A percentile compares a stretch with the other conserved stretches of the same genome.
These are phyloP conservation scores for Diprion similis DNA, from an alignment of 1,140 invertebrate genomes.

Conservation along the genomic window DNA sequence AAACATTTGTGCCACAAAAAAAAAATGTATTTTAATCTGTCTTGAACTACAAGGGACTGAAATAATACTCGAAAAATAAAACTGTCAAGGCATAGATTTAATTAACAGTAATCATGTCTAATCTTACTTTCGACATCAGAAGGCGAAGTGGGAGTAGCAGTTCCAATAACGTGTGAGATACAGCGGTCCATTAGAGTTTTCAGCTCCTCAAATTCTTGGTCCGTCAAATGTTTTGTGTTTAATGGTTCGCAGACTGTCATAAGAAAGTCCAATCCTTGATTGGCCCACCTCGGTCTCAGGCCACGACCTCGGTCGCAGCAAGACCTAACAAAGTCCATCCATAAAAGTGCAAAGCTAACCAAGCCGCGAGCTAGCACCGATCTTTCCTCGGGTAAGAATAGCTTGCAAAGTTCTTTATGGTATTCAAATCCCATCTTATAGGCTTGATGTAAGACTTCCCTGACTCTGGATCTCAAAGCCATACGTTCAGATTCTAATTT, in stretches of 20 bases:
- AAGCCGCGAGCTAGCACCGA: slow-evolving; percentile 60
- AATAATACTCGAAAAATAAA: too few species aligned
- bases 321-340: slow-evolving; percentile 87
- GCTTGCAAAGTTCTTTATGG: slow-evolving; percentile 78
- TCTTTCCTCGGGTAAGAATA: slow-evolving; percentile 63
- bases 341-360: slow-evolving; percentile 80
- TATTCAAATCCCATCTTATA: slow-evolving; percentile 92
- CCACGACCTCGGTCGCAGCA: slow-evolving; percentile 85
- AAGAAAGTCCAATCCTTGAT: slow-evolving; percentile 85
- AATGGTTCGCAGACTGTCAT: slow-evolving; percentile 82
- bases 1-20: too few species aligned
- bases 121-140: slow-evolving; percentile 35
- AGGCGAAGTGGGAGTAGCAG: slow-evolving; percentile 53
- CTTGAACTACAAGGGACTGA: too few species aligned
- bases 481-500: slow-evolving; percentile 48
- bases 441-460: slow-evolving; percentile 85
- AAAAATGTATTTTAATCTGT: too few species aligned
- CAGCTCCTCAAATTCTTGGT: slow-evolving; percentile 80
- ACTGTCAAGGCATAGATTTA: too few species aligned
- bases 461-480: slow-evolving; percentile 67
- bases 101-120: neutral
- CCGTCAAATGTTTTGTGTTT: slow-evolving; percentile 76
- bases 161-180: slow-evolving; percentile 82
- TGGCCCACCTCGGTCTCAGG: slow-evolving; percentile 83
- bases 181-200: slow-evolving; percentile 77